Percentiles rank a stretch among this genome's conserved stretches.
Conservation (phyloP, 64 coral and sea anemone species). For the Dendronephthya gigantea region DNA sequence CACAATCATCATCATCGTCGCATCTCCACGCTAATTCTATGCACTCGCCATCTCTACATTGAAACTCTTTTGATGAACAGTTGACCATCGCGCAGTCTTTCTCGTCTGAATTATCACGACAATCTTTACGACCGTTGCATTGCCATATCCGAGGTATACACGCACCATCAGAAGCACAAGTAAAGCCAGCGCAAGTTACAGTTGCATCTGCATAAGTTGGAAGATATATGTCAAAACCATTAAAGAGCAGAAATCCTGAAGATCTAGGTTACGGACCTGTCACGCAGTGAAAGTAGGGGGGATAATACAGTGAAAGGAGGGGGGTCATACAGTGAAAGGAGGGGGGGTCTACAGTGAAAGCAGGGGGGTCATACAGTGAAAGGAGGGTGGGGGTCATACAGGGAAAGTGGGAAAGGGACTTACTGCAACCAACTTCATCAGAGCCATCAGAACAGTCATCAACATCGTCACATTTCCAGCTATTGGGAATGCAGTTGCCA, state of each 20-base stretch:
- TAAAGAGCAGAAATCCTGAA: no score
- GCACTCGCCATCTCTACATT: not conserved
- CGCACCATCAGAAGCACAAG: not conserved
- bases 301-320: no score
- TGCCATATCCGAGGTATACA: slow-evolving; percentile 27
- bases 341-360: not conserved
- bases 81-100: slow-evolving; percentile 19
- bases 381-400: no score
- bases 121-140: slow-evolving; percentile 39
- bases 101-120: slow-evolving; percentile 53
- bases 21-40: not conserved
- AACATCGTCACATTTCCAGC: slow-evolving; percentile 54
- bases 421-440: not conserved
- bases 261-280: no score
- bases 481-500: slow-evolving; percentile 19
- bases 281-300: no score
- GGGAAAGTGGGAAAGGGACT: no score
- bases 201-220: not conserved
- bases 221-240: not conserved
- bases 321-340: no score
- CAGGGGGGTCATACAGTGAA: not conserved
- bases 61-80: not conserved
- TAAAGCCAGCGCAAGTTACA: not conserved
- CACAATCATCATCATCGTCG: slow-evolving; percentile 22
- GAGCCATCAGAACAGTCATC: slow-evolving; percentile 52